Conservation (phyloP, 2,113 vertebrate genomes). For the Echinops telfairi region DNA sequence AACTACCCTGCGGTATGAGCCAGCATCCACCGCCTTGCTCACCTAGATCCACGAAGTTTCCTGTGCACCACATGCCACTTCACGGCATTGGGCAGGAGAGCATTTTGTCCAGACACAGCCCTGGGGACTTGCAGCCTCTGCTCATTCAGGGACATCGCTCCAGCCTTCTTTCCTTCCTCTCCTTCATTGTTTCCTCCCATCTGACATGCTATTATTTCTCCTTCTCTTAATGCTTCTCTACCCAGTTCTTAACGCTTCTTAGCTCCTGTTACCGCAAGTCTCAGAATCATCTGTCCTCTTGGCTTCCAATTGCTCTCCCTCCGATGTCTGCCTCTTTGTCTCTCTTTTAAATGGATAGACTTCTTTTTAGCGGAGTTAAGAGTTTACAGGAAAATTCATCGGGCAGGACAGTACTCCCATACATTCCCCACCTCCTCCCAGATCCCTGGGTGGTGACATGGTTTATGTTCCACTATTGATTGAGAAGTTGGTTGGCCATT, state of each 20-base stretch:
- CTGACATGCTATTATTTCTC: background rate
- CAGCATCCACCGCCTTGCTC: background rate
- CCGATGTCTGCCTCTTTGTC: background rate
- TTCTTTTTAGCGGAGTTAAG: background rate
- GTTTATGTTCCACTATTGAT: background rate
- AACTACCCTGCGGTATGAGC: background rate
- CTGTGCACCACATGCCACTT: background rate
- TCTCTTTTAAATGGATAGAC: background rate
- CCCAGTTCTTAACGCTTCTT: background rate
- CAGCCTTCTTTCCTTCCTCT: background rate
- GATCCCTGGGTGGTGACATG: background rate
- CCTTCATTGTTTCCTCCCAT: rapidly evolving
- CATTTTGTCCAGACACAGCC: background rate
- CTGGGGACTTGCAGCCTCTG: background rate
- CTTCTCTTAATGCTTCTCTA: background rate
- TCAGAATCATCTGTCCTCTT: background rate
- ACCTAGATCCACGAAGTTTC: background rate
- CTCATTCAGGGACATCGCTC: background rate
- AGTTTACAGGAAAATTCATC: background rate
- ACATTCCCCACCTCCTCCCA: background rate
- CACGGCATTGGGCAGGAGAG: background rate
- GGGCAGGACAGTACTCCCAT: background rate
- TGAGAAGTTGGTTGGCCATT: background rate
- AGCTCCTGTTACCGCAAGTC: background rate
- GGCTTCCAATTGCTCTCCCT: background rate